Evolutionary conservation across 2,888 invertebrate genomes (phyloP).

Genomic region (Clistopyga incitator): DNA sequence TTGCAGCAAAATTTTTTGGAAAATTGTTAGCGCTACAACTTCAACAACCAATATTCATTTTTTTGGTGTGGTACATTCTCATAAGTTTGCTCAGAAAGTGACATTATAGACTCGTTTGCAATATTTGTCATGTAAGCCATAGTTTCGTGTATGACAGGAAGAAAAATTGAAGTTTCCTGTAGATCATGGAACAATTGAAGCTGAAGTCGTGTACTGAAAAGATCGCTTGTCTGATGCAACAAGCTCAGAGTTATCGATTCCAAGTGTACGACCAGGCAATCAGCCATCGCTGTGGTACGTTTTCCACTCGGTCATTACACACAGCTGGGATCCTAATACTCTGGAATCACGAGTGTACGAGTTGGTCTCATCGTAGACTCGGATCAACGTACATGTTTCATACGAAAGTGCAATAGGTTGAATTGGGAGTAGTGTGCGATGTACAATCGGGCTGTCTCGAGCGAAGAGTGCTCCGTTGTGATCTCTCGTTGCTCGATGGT

Average conservation of each 20-base stretch:
- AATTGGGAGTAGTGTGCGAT: slow-evolving; percentile 37
- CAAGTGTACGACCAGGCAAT: slow-evolving; percentile 4
- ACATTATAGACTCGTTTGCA: too few relatives aligned
- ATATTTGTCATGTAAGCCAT: background rate
- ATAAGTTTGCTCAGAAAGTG: too few relatives aligned
- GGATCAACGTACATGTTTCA: slow-evolving; percentile 45
- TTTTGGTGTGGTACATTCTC: too few relatives aligned
- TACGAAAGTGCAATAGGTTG: slow-evolving; percentile 43
- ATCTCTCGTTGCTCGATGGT: slow-evolving; percentile 35
- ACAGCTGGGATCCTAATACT: slow-evolving; percentile 43
- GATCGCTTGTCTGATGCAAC: slow-evolving; percentile 38
- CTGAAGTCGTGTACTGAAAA: slow-evolving; percentile 13
- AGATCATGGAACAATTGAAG: slow-evolving; percentile 31
- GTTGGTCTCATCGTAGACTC: slow-evolving; percentile 45
- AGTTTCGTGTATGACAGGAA: background rate
- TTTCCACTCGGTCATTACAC: slow-evolving; percentile 52
- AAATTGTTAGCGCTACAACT: too few relatives aligned
- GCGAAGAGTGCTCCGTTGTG: slow-evolving; percentile 18
- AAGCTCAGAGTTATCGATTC: slow-evolving; percentile 52
- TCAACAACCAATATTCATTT: too few relatives aligned
- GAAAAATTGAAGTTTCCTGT: background rate
- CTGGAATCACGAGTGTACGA: slow-evolving; percentile 54
- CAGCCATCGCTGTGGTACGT: slow-evolving; percentile 15
- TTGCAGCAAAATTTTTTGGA: too few relatives aligned
- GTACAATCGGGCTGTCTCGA: slow-evolving; percentile 44